A percentile compares a stretch with the other conserved stretches of the same genome.
These are phyloP conservation scores for Yponomeuta cagnagella DNA, from an alignment of 2,888 invertebrate genomes.

Conservation along the genomic window DNA sequence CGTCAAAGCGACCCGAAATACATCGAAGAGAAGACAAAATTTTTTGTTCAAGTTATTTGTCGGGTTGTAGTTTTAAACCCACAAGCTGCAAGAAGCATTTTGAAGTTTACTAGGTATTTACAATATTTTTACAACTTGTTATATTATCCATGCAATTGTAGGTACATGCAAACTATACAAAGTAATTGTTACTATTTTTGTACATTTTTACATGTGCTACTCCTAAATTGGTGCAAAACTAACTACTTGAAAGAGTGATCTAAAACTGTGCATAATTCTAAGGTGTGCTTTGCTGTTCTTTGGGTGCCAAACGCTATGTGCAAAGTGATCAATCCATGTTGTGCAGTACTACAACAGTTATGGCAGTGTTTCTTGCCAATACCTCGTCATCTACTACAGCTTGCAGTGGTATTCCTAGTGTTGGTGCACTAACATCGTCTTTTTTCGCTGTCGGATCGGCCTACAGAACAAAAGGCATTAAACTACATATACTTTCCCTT, in stretches of 20 bases:
- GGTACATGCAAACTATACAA: neutral
- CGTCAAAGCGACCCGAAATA: too few species aligned
- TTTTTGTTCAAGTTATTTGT: too few species aligned
- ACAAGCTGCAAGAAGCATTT: too few species aligned
- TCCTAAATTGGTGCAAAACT: slow-evolving; percentile 26
- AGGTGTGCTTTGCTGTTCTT: slow-evolving; percentile 5
- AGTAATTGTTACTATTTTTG: neutral
- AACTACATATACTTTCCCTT: slow-evolving; percentile 43
- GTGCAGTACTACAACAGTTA: slow-evolving; percentile 19
- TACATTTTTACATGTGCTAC: neutral
- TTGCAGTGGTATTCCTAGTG: slow-evolving; percentile 41
- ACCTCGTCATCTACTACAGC: slow-evolving; percentile 50
- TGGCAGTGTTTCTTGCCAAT: slow-evolving; percentile 34
- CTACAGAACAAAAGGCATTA: slow-evolving; percentile 61
- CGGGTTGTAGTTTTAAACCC: too few species aligned
- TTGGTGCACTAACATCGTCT: slow-evolving; percentile 47
- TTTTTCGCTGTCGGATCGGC: slow-evolving; percentile 55
- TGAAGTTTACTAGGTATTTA: neutral
- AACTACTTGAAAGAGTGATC: neutral
- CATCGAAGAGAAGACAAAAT: too few species aligned
- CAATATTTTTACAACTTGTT: neutral
- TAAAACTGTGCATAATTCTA: slow-evolving; percentile 3
- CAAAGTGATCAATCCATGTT: neutral
- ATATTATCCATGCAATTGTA: neutral
- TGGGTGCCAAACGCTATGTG: slow-evolving; percentile 8